Conservation (phyloP, 2,113 vertebrate species). For the Ailuropoda melanoleuca region DNA sequence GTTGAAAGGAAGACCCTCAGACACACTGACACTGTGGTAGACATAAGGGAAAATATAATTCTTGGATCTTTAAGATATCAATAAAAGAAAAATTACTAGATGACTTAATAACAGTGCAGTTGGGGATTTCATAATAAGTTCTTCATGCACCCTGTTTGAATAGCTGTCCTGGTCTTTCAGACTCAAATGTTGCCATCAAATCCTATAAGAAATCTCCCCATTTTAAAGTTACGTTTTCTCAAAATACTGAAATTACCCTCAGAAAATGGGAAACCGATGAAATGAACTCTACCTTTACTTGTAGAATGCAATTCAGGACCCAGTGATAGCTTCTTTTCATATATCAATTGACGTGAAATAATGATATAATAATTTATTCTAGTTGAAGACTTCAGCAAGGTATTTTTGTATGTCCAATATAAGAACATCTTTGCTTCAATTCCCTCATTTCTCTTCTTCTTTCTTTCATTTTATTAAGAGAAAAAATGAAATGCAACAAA, state of each 20-base stretch:
- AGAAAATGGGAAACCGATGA: slow-evolving; percentile 66
- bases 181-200: slow-evolving; percentile 63
- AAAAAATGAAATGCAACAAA: slow-evolving; percentile 39
- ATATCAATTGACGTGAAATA: slow-evolving; percentile 56
- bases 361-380: neutral
- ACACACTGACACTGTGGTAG: neutral
- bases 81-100: neutral
- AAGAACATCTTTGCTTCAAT: slow-evolving; percentile 16
- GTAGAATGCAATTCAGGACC: slow-evolving; percentile 42
- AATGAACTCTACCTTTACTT: slow-evolving; percentile 54
- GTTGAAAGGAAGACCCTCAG: neutral
- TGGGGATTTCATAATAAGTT: neutral
- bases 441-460: slow-evolving; percentile 6
- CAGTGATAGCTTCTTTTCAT: slow-evolving; percentile 56
- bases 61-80: neutral
- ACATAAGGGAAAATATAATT: neutral
- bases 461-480: neutral
- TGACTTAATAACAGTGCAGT: neutral
- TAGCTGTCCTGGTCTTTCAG: neutral
- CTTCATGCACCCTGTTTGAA: neutral
- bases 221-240: slow-evolving; percentile 68
- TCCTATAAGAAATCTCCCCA: slow-evolving; percentile 8
- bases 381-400: slow-evolving; percentile 60
- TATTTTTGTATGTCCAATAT: slow-evolving; percentile 40
- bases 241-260: slow-evolving; percentile 28